Conservation (phyloP, 2,888 invertebrate species). For the Lysandra coridon region DNA sequence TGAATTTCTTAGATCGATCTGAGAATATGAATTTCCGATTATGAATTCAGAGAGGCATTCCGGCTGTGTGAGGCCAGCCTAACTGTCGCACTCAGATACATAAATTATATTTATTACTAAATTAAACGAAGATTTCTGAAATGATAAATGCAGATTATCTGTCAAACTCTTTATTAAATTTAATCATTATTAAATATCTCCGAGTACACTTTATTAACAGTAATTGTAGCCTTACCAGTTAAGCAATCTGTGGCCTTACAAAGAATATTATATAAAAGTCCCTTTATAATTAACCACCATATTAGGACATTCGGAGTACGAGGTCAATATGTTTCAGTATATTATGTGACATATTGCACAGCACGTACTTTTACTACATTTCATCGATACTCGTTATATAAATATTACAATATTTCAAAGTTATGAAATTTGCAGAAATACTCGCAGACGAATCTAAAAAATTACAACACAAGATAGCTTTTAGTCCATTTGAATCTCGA, state of each 20-base stretch:
- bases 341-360: background rate
- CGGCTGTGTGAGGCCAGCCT: no score
- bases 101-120: no score
- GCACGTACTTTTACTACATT: background rate
- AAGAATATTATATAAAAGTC: background rate
- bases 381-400: background rate
- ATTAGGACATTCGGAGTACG: background rate
- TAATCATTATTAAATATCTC: no score
- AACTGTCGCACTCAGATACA: no score
- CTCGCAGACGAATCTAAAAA: background rate
- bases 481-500: constrained; percentile 6
- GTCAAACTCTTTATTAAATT: background rate
- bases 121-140: no score
- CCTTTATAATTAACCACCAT: background rate
- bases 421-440: background rate
- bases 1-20: no score
- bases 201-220: background rate
- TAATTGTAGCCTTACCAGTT: background rate
- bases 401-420: background rate
- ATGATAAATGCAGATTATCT: no score
- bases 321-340: background rate
- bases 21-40: no score
- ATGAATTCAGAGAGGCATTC: no score
- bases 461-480: background rate
- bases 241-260: background rate